A percentile compares a stretch with the other conserved stretches of the same genome.
Evolutionary conservation across 2,113 vertebrate species (phyloP).

Genomic region (Grammomys surdaster): DNA sequence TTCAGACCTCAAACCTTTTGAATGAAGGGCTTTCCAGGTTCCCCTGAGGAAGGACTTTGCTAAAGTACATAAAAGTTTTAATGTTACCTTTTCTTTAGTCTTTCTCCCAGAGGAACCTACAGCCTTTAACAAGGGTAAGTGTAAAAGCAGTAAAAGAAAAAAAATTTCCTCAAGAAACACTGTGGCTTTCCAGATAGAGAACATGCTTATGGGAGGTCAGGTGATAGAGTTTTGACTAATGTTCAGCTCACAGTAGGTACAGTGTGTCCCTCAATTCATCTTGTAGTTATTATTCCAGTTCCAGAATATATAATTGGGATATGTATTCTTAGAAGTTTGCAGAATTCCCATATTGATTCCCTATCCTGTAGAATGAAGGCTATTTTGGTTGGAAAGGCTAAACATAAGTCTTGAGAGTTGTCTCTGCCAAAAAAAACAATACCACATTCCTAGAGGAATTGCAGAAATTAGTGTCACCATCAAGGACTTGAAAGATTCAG

Average conservation of each 20-base stretch:
- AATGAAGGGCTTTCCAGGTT: background rate
- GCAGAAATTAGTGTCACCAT: background rate
- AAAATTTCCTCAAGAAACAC: background rate
- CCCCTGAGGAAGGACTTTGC: background rate
- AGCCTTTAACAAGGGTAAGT: background rate
- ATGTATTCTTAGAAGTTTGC: background rate
- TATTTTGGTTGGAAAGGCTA: background rate
- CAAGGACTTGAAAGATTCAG: background rate
- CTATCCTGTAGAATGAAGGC: background rate
- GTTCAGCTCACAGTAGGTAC: background rate
- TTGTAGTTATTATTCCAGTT: background rate
- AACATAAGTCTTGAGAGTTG: background rate
- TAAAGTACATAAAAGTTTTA: background rate
- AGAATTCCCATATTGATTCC: background rate
- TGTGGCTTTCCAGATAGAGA: background rate
- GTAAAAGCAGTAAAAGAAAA: background rate
- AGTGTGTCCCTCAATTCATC: background rate
- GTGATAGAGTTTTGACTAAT: background rate
- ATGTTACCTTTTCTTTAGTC: background rate
- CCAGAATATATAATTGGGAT: background rate
- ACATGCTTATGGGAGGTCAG: background rate
- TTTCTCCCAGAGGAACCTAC: background rate
- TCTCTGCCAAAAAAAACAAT: background rate
- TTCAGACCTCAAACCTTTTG: background rate
- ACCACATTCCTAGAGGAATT: background rate